Percentiles rank a stretch among this genome's conserved stretches.
Conservation (phyloP, 2,888 invertebrate genomes). For the Aquatica leii region DNA sequence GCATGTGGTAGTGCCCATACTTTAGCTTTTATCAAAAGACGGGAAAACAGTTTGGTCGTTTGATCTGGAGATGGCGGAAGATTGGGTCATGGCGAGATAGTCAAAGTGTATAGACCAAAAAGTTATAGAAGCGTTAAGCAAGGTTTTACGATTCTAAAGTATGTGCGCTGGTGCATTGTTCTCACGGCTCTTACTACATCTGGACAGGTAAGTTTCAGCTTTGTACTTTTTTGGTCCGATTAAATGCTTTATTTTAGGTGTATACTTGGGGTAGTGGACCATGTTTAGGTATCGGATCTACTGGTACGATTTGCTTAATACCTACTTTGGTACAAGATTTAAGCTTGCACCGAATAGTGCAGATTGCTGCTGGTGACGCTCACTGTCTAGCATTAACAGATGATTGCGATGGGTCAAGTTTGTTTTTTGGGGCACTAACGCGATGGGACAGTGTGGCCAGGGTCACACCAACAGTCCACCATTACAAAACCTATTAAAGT, state of each 20-base stretch:
- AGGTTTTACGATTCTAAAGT: slow-evolving; percentile 65
- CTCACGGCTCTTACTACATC: slow-evolving; percentile 64
- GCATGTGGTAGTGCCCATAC: slow-evolving; percentile 67
- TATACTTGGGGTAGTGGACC: slow-evolving; percentile 71
- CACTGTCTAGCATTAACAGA: slow-evolving; percentile 69
- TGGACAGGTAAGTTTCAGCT: slow-evolving; percentile 56
- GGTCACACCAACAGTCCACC: slow-evolving; percentile 68
- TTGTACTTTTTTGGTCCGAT: not conserved
- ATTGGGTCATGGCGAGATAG: slow-evolving; percentile 60
- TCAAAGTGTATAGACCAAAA: slow-evolving; percentile 65
- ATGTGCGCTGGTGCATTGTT: slow-evolving; percentile 66
- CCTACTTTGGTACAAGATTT: slow-evolving; percentile 67
- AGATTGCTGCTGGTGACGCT: slow-evolving; percentile 69
- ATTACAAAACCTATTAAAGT: slow-evolving; percentile 67
- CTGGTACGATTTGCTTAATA: slow-evolving; percentile 64
- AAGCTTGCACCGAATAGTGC: slow-evolving; percentile 63
- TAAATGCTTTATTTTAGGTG: slow-evolving; percentile 49
- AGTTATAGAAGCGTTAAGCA: slow-evolving; percentile 67
- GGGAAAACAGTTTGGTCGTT: slow-evolving; percentile 68
- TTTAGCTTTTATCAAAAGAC: slow-evolving; percentile 63
- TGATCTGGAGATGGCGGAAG: slow-evolving; percentile 66
- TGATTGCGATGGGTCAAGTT: slow-evolving; percentile 62
- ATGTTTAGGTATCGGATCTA: slow-evolving; percentile 66
- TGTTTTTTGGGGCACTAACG: slow-evolving; percentile 71
- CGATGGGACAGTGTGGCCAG: slow-evolving; percentile 72